These are phyloP conservation scores for Orthonyx spaldingii DNA, from an alignment of 2,113 vertebrate genomes.

Conservation along the genomic window DNA sequence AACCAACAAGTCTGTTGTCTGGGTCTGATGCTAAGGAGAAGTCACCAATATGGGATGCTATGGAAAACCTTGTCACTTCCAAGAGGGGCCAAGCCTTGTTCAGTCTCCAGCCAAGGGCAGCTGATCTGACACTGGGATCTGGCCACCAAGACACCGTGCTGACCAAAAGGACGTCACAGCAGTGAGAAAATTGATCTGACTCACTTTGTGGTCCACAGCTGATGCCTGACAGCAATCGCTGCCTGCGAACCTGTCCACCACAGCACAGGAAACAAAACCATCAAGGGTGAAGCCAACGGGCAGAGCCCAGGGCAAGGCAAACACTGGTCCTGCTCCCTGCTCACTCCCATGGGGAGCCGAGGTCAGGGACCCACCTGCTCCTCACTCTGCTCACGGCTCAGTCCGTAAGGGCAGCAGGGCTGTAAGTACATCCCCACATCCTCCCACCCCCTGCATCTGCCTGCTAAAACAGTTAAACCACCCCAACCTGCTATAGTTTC, in stretches of 20 bases:
- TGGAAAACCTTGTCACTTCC: neutral
- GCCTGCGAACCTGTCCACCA: neutral
- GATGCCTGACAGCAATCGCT: neutral
- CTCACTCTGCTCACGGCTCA: accelerated
- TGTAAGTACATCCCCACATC: neutral
- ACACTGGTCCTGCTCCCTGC: neutral
- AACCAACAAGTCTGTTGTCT: neutral
- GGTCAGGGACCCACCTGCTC: neutral
- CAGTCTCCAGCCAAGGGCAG: neutral
- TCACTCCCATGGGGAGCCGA: accelerated
- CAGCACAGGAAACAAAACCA: neutral
- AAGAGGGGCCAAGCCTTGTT: neutral
- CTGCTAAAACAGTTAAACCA: neutral
- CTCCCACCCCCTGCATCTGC: neutral
- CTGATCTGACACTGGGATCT: accelerated
- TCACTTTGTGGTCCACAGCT: neutral
- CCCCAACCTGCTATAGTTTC: neutral
- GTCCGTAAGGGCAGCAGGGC: neutral
- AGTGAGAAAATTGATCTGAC: neutral
- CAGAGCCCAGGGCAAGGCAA: neutral
- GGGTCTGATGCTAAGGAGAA: neutral
- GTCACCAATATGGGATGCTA: neutral
- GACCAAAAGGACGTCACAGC: neutral
- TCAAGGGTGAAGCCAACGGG: neutral
- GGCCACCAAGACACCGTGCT: accelerated